phyloP scores from a whole-genome alignment of 37 sponge, comb jelly and placozoan species.

The Bolinopsis microptera region DNA sequence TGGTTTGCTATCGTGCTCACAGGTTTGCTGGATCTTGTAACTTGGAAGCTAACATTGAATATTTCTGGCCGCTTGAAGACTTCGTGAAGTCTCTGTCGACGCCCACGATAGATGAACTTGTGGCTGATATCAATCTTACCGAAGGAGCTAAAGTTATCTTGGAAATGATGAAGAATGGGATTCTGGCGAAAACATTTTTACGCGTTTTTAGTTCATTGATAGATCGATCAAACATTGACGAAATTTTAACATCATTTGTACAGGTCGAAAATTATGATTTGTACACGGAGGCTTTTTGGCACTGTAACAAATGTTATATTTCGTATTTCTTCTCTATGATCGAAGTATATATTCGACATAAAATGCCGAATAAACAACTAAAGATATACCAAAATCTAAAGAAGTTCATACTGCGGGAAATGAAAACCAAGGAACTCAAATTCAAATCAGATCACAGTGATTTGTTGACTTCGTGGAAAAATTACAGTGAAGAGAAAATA shows the following conservation, averaged over 20 bases:
- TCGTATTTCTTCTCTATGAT: background rate
- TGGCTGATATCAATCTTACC: background rate
- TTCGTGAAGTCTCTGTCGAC: too few relatives aligned
- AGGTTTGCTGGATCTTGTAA: too few relatives aligned
- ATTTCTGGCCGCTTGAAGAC: background rate
- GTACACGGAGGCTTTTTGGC: background rate
- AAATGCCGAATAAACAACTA: too few relatives aligned
- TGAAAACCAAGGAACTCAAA: background rate
- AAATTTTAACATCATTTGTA: background rate
- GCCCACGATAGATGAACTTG: background rate
- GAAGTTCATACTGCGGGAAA: background rate
- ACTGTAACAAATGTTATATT: background rate
- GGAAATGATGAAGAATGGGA: background rate
- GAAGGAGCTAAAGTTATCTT: background rate
- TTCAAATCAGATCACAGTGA: background rate
- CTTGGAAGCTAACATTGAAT: background rate
- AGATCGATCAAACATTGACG: background rate
- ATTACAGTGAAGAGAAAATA: background rate
- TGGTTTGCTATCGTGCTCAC: too few relatives aligned
- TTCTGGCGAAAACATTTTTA: background rate
- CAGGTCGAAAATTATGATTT: background rate
- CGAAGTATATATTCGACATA: too few relatives aligned
- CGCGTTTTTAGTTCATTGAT: background rate
- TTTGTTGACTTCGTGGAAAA: background rate
- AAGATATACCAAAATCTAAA: background rate